phyloP scores from a whole-genome alignment of 2,888 invertebrate species.

The Lochmaea capreae region DNA sequence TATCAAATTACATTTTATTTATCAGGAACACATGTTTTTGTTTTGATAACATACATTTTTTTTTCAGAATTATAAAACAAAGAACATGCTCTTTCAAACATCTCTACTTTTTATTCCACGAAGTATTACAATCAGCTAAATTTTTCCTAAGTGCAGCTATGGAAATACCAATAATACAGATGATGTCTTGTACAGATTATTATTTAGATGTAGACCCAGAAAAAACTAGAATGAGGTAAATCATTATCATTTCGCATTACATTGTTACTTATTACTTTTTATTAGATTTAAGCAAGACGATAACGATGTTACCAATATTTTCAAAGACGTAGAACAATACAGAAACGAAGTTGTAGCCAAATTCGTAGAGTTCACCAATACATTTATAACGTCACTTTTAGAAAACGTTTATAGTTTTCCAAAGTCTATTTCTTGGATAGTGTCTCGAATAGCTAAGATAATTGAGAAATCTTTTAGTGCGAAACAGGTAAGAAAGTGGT shows the following conservation, averaged over 20 bases:
- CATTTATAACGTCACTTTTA: constrained; percentile 84
- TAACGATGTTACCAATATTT: constrained; percentile 49
- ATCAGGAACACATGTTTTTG: background rate
- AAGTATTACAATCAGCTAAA: constrained; percentile 90
- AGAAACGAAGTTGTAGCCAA: constrained; percentile 83
- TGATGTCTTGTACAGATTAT: constrained; percentile 91
- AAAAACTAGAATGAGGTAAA: constrained; percentile 79
- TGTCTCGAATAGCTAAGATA: constrained; percentile 83
- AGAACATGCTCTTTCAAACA: constrained; percentile 89
- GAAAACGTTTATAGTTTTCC: constrained; percentile 93
- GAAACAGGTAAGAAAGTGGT: constrained; percentile 66
- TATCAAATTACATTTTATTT: background rate
- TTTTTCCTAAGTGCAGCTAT: constrained; percentile 93
- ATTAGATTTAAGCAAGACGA: constrained; percentile 52
- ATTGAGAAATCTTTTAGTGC: constrained; percentile 72
- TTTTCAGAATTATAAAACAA: constrained; percentile 78
- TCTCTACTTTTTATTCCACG: constrained; percentile 88
- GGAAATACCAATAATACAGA: constrained; percentile 89
- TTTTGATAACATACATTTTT: background rate
- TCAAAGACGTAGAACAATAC: constrained; percentile 74
- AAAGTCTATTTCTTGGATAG: constrained; percentile 88
- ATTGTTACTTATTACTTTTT: constrained; percentile 1
- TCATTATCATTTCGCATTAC: background rate
- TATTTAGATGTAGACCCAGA: constrained; percentile 93
- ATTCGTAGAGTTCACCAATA: constrained; percentile 80